phyloP scores from a whole-genome alignment of 2,888 invertebrate genomes.

The Dione juno region DNA sequence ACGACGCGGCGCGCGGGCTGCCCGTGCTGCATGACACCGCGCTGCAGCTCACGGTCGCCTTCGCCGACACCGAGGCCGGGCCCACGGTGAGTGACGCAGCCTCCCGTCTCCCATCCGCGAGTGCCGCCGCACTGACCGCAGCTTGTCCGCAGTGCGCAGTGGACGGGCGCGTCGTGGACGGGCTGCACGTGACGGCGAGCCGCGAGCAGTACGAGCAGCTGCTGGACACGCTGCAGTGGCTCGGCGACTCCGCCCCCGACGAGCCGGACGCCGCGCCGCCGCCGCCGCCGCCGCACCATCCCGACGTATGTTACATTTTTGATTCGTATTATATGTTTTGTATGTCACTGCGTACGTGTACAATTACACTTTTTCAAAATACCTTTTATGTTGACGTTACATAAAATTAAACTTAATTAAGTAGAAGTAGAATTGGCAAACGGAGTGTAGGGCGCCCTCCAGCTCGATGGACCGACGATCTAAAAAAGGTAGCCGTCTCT shows the following conservation, averaged over 20 bases:
- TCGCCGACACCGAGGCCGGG: conserved; percentile 57
- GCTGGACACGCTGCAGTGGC: conserved; percentile 85
- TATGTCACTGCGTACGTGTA: no score
- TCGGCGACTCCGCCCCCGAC: conserved; percentile 49
- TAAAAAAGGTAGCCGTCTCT: no score
- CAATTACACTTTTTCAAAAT: no score
- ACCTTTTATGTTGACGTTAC: no score
- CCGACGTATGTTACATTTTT: conserved; percentile 12
- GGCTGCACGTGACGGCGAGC: conserved; percentile 92
- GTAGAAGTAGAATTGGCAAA: no score
- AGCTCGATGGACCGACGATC: no score
- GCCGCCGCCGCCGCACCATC: conserved; percentile 32
- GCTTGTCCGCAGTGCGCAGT: conserved; percentile 83
- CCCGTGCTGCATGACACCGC: conserved; percentile 96
- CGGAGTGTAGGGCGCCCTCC: no score
- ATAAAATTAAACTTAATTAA: no score
- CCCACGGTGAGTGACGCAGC: conserved; percentile 49
- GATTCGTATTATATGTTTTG: neutral
- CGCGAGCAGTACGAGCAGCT: conserved; percentile 95
- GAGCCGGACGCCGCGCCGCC: conserved; percentile 41
- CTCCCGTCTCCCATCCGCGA: no score
- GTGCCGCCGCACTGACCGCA: no score
- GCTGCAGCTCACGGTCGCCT: conserved; percentile 87
- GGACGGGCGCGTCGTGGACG: conserved; percentile 91
- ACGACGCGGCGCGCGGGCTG: conserved; percentile 89